phyloP scores from a whole-genome alignment of 2,888 invertebrate genomes.

The Eulithis prunata region DNA sequence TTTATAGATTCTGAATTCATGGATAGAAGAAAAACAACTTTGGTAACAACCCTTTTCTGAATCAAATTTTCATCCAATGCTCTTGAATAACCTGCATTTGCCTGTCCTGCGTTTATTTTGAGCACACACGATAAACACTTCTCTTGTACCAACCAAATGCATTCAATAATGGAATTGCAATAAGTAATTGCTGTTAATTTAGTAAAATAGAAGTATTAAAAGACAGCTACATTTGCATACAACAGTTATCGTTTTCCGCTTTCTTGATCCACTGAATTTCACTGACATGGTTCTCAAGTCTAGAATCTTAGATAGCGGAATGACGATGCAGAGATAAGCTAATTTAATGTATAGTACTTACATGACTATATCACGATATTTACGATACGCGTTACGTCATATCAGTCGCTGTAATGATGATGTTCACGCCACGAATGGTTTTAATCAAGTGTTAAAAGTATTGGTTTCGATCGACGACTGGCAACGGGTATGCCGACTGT shows the following conservation, averaged over 20 bases:
- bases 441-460: no score
- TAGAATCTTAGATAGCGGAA: constrained; percentile 1
- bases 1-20: no score
- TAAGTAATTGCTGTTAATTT: not conserved
- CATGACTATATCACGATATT: not conserved
- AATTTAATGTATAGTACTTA: not conserved
- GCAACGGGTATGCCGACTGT: no score
- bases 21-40: no score
- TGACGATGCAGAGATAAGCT: not conserved
- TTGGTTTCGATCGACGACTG: no score
- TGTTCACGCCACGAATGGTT: no score
- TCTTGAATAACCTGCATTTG: not conserved
- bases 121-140: not conserved
- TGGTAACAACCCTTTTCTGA: no score
- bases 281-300: not conserved
- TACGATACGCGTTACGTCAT: not conserved
- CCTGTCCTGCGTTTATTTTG: not conserved
- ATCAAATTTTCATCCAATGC: no score
- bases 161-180: not conserved
- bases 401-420: not conserved
- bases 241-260: not conserved
- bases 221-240: not conserved
- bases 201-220: not conserved
- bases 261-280: not conserved
- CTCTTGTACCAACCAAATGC: not conserved